Evolutionary conservation across 2,888 invertebrate species (phyloP).

Genomic region (Chrysolina haemoptera): DNA sequence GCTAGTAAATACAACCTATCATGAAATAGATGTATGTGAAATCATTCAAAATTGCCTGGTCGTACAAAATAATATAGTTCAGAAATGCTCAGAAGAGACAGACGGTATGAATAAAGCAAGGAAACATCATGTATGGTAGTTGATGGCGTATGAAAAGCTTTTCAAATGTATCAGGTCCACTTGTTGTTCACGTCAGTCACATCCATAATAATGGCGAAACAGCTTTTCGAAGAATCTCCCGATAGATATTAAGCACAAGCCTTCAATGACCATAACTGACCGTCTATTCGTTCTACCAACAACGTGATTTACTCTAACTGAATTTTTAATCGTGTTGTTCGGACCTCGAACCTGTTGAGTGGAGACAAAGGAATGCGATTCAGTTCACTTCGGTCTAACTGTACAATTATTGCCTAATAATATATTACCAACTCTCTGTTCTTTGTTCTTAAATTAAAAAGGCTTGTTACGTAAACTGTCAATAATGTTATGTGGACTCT

Average conservation of each 20-base stretch:
- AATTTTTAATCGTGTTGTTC: conserved; percentile 37
- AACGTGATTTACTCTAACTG: conserved; percentile 36
- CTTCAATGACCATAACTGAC: conserved; percentile 17
- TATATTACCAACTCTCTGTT: conserved; percentile 45
- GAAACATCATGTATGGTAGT: too few relatives aligned
- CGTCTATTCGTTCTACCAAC: conserved; percentile 20
- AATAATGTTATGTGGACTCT: conserved; percentile 23
- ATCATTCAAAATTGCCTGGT: too few relatives aligned
- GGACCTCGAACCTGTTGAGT: conserved; percentile 29
- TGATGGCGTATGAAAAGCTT: neutral
- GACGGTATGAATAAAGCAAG: too few relatives aligned
- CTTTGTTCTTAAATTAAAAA: conserved; percentile 46
- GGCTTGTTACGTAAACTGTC: conserved; percentile 41
- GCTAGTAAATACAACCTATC: too few relatives aligned
- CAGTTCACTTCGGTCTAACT: conserved; percentile 49
- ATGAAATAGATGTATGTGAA: too few relatives aligned
- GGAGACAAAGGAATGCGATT: conserved; percentile 52
- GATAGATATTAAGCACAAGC: neutral
- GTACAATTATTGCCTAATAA: conserved; percentile 49
- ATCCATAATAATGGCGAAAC: neutral
- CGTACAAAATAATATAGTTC: too few relatives aligned
- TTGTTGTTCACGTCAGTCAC: neutral
- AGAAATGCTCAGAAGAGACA: too few relatives aligned
- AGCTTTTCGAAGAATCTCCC: neutral
- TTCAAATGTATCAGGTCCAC: neutral